Conservation (phyloP, 2,888 invertebrate species). For the Fabriciana adippe region DNA sequence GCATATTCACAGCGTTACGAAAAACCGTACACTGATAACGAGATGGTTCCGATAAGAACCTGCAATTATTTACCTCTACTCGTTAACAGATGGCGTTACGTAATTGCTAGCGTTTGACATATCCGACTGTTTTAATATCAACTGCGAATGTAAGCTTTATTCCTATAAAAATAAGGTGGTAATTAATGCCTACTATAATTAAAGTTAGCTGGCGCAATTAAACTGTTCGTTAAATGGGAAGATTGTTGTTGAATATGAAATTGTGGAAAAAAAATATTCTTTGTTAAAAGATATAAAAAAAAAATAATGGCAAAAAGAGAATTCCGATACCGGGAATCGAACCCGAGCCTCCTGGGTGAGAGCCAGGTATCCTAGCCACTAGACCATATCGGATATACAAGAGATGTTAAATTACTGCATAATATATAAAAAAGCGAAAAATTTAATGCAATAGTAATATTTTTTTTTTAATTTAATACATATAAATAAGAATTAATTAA, state of each 20-base stretch:
- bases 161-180: not conserved
- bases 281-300: not conserved
- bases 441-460: not conserved
- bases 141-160: not conserved
- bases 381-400: slow-evolving; percentile 30
- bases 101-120: slow-evolving; percentile 32
- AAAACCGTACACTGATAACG: slow-evolving; percentile 42
- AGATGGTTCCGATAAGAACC: slow-evolving; percentile 45
- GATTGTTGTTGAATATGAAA: not conserved
- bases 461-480: not conserved
- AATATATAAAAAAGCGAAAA: not conserved
- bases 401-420: not conserved
- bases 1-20: slow-evolving; percentile 41
- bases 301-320: slow-evolving; percentile 46
- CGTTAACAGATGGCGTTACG: slow-evolving; percentile 56
- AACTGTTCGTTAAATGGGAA: not conserved
- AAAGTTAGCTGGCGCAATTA: not conserved
- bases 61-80: slow-evolving; percentile 52
- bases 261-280: not conserved
- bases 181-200: slow-evolving; percentile 1
- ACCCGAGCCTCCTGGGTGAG: slow-evolving; percentile 84
- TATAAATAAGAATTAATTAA: not conserved
- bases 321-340: slow-evolving; percentile 87
- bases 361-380: slow-evolving; percentile 40
- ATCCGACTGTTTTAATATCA: not conserved